phyloP scores from a whole-genome alignment of 2,797 vertebrate species.

The Meda fulgida region DNA sequence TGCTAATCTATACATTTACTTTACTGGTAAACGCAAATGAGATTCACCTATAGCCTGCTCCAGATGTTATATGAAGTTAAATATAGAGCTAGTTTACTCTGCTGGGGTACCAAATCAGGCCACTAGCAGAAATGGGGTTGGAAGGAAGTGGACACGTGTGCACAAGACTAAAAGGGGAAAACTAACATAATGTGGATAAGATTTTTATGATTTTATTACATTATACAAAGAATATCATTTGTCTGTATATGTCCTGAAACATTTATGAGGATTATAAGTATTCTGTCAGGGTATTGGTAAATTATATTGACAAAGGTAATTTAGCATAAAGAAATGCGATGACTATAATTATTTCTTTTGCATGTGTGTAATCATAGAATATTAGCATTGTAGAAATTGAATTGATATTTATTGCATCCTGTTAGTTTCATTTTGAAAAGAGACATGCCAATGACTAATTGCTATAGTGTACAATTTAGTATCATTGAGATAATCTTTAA shows the following conservation, averaged over 20 bases:
- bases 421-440: neutral
- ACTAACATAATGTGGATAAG: neutral
- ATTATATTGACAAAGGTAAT: constrained; percentile 36
- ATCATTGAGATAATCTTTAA: neutral
- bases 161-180: constrained; percentile 4
- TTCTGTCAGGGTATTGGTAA: constrained; percentile 15
- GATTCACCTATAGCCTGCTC: constrained; percentile 19
- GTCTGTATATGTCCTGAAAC: neutral
- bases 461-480: neutral
- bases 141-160: neutral
- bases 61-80: constrained; percentile 35
- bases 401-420: constrained; percentile 21
- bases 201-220: neutral
- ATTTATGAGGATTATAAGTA: neutral
- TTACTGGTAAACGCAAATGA: constrained; percentile 10
- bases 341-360: constrained; percentile 5
- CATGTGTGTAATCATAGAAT: constrained; percentile 4
- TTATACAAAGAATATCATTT: neutral
- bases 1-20: constrained; percentile 42
- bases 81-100: constrained; percentile 50
- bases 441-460: constrained; percentile 2
- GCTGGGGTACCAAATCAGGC: constrained; percentile 46
- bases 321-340: neutral
- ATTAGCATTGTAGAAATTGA: neutral
- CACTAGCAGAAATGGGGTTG: constrained; percentile 37